Evolutionary conservation across 2,888 invertebrate genomes (phyloP), one percentile per base, ranked within the genome.

Genomic region (Dichetophora obliterata): DNA sequence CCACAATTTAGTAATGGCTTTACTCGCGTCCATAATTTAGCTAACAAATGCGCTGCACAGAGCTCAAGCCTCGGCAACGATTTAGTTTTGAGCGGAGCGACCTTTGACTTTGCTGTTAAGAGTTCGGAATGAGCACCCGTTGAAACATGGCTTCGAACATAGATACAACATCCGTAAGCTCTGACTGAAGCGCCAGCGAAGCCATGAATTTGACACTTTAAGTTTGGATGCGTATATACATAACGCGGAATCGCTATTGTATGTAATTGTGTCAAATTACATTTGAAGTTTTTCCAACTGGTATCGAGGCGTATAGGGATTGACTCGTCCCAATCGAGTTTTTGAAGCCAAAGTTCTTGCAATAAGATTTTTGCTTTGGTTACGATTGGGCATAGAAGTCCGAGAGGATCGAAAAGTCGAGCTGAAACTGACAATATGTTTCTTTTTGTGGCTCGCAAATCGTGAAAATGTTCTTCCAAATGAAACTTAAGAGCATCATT

Each of bases 161-260:
- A 48, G 2, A 73, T 5, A 48, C 73, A 73, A 48, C 75, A 73
- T n/a, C 63, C 73, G 66, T 75, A 79, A 14, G 74, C 75, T 9
- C 76, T 57, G 19, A 69, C 48, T 22, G 76, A 80, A n/a, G 79
- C 75, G 59, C 80, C 79, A 19, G 69, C 27, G 27, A 81, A 80
- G 2, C 81, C 78, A 69, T 80, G 78, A 11, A 81, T 75, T 73
- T 79, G 75, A 8, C 68, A 68, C 16, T 43, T 24, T 19, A 14
- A 31, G 1, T 59, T 34, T 24, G 37, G 11, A n/a, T 74, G 52
- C 9, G 75, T 79, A 1, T 43, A 72, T 11, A 75, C 37, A 8
- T 3, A 37, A 1, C 37, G 68, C 24, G 78, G 77, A 6, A 77
- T 69, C 68, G 77, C 1, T n/a, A 77, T 66, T 5, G 9, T 8